phyloP scores from a whole-genome alignment of 2,797 vertebrate genomes.

The Lindbergichthys nudifrons region DNA sequence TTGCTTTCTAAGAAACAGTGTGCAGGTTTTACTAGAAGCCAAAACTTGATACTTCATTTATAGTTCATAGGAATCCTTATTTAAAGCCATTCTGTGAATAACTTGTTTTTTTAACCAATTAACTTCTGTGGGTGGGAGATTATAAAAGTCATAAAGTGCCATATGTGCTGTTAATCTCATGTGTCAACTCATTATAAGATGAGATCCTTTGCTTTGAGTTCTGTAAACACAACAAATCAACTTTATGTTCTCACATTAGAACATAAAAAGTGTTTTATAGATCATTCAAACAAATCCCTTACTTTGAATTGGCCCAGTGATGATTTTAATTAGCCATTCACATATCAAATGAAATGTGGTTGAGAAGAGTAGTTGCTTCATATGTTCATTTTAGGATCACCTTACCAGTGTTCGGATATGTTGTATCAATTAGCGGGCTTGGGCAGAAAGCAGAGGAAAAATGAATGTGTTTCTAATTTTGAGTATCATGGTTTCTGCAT shows the following conservation, averaged over 20 bases:
- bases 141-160: constrained; percentile 47
- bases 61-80: constrained; percentile 30
- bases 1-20: constrained; percentile 30
- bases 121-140: constrained; percentile 35
- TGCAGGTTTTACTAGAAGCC: constrained; percentile 37
- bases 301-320: constrained; percentile 36
- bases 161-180: constrained; percentile 64
- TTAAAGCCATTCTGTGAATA: constrained; percentile 35
- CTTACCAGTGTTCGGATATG: constrained; percentile 79
- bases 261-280: constrained; percentile 29
- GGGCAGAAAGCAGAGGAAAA: constrained; percentile 78
- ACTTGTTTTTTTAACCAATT: constrained; percentile 41
- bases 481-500: constrained; percentile 79
- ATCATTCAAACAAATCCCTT: constrained; percentile 20
- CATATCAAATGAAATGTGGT: constrained; percentile 37
- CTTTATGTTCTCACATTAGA: constrained; percentile 43
- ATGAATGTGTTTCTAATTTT: constrained; percentile 81
- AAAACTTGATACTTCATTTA: constrained; percentile 40
- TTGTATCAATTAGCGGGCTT: constrained; percentile 80
- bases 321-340: constrained; percentile 50
- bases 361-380: constrained; percentile 54
- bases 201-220: constrained; percentile 44
- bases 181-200: constrained; percentile 36
- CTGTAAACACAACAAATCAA: constrained; percentile 65
- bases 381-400: constrained; percentile 70